These are phyloP conservation scores for Macropis europaea DNA, from an alignment of 2,888 invertebrate species.

Conservation along the genomic window DNA sequence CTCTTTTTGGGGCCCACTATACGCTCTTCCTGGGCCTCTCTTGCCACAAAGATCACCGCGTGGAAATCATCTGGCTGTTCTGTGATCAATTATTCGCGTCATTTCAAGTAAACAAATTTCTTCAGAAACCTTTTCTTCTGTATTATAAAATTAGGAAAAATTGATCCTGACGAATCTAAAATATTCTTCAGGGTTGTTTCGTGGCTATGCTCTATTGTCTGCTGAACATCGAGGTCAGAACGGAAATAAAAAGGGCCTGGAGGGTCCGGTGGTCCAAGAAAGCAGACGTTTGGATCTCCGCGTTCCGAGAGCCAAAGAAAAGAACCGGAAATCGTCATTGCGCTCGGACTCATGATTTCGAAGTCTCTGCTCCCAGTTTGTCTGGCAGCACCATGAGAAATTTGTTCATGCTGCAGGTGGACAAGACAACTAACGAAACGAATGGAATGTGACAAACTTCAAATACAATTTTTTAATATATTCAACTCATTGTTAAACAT, in stretches of 20 bases:
- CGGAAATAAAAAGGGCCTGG: conserved; percentile 78
- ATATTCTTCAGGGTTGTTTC: conserved; percentile 82
- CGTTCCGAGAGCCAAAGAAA: conserved; percentile 40
- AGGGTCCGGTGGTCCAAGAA: conserved; percentile 62
- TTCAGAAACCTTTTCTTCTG: no score
- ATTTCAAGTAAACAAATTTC: conserved; percentile 82
- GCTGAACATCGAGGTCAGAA: conserved; percentile 83
- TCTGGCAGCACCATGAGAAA: conserved; percentile 8
- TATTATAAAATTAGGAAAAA: no score
- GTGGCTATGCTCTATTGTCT: conserved; percentile 85
- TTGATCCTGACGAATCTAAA: not conserved
- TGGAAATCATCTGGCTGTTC: conserved; percentile 84
- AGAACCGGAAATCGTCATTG: not conserved
- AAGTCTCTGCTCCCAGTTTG: conserved; percentile 3
- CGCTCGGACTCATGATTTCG: conserved; percentile 17
- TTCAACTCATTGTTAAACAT: no score
- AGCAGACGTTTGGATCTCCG: conserved; percentile 48
- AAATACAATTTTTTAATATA: no score
- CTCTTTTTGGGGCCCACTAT: conserved; percentile 85
- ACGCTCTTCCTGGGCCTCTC: conserved; percentile 82
- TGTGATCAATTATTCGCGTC: conserved; percentile 85
- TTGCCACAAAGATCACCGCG: conserved; percentile 79
- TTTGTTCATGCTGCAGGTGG: conserved; percentile 8
- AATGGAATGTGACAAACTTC: no score
- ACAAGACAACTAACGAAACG: conserved; percentile 11